Evolutionary conservation across 2,113 vertebrate species (phyloP).

Genomic region (Actenoides lindsayi): DNA sequence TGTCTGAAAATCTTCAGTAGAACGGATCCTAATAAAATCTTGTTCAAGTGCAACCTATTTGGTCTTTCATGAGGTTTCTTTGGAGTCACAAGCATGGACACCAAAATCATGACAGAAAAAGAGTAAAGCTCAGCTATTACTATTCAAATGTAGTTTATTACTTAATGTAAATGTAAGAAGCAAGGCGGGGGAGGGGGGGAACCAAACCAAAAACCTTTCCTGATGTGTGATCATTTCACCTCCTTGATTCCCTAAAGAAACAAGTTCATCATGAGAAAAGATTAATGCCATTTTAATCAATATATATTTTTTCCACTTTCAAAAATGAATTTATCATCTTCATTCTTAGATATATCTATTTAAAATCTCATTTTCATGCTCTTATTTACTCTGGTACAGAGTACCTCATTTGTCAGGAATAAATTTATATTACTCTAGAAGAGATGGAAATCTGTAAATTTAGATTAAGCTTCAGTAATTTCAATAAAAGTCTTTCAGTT

Average conservation of each 20-base stretch:
- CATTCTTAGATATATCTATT: not conserved
- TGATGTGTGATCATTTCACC: not conserved
- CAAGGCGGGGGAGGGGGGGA: fast-evolving
- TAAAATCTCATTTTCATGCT: not conserved
- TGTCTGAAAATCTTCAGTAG: not conserved
- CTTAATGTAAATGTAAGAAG: not conserved
- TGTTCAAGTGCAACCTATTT: not conserved
- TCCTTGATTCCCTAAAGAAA: not conserved
- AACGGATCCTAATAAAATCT: not conserved
- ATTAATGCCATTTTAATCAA: not conserved
- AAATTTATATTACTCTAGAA: not conserved
- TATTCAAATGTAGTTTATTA: not conserved
- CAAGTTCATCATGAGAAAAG: not conserved
- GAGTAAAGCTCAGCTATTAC: not conserved
- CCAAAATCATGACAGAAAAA: not conserved
- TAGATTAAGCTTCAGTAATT: not conserved
- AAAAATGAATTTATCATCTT: not conserved
- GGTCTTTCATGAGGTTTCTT: not conserved
- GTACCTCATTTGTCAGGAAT: not conserved
- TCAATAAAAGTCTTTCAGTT: not conserved
- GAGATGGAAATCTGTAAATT: not conserved
- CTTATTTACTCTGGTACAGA: not conserved
- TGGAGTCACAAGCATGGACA: not conserved
- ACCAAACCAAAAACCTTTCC: not conserved
- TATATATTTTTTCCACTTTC: not conserved